These are phyloP conservation scores for Bombus superbus DNA, from an alignment of 1,140 invertebrate genomes.

Conservation along the genomic window DNA sequence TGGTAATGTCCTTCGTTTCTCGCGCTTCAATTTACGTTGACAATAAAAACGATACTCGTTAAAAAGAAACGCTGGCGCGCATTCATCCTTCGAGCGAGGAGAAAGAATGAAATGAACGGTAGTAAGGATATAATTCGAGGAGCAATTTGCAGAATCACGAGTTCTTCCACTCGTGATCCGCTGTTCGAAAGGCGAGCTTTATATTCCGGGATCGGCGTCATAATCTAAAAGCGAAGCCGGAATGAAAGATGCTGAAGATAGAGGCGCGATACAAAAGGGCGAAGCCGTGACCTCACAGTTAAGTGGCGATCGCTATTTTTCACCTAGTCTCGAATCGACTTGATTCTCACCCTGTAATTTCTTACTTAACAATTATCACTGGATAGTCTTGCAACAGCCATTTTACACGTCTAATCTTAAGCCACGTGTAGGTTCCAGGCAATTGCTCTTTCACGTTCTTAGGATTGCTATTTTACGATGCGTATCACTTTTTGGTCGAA, in stretches of 20 bases:
- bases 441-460: no score
- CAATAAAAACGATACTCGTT: constrained; percentile 1
- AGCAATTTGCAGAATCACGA: constrained; percentile 62
- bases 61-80: neutral
- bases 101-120: constrained; percentile 21
- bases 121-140: constrained; percentile 44
- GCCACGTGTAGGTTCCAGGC: neutral
- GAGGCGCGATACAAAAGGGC: constrained; percentile 45
- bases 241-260: constrained; percentile 41
- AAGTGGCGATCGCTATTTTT: constrained; percentile 58
- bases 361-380: constrained; percentile 53
- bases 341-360: constrained; percentile 55
- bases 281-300: constrained; percentile 56
- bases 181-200: constrained; percentile 50
- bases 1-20: neutral
- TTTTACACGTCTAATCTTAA: neutral
- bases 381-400: neutral
- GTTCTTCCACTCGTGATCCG: constrained; percentile 52
- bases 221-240: constrained; percentile 43
- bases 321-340: constrained; percentile 36
- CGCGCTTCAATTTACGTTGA: neutral
- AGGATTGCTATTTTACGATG: no score
- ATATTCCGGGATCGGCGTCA: constrained; percentile 52
- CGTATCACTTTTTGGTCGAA: no score
- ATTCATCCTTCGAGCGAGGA: neutral